phyloP scores from a whole-genome alignment of 30 jellyfish, hydroid and myxozoan species.

The Calvadosia cruxmelitensis region DNA sequence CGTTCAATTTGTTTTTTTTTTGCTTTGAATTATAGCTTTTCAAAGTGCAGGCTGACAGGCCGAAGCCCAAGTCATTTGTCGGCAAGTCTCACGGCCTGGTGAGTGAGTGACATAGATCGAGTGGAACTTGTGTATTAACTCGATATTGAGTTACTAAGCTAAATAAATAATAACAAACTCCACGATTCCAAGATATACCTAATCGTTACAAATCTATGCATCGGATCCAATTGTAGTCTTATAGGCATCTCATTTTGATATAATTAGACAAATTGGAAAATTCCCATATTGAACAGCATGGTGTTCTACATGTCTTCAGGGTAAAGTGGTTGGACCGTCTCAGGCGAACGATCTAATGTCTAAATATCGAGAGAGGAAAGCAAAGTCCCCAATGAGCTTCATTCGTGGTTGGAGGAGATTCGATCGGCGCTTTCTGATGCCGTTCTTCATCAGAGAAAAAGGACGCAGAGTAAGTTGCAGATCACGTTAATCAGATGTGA shows the following conservation, averaged over 20 bases:
- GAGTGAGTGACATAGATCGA: too few relatives aligned
- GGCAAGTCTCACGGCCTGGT: slow-evolving; percentile 74
- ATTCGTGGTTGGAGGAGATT: slow-evolving; percentile 95
- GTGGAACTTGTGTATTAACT: too few relatives aligned
- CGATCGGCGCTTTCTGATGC: slow-evolving; percentile 71
- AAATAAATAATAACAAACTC: too few relatives aligned
- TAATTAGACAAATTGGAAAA: too few relatives aligned
- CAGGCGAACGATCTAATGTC: slow-evolving; percentile 58
- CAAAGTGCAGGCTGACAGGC: slow-evolving; percentile 61
- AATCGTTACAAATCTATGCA: too few relatives aligned
- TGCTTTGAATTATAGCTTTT: slow-evolving; percentile 63
- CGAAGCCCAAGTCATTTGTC: slow-evolving; percentile 32
- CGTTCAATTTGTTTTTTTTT: too few relatives aligned
- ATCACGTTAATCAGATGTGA: background rate
- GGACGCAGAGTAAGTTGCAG: slow-evolving; percentile 26
- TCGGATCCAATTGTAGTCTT: too few relatives aligned
- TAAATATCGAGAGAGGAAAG: slow-evolving; percentile 52
- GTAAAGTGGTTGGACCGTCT: slow-evolving; percentile 74
- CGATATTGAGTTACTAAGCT: too few relatives aligned
- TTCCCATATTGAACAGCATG: too few relatives aligned
- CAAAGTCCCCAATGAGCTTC: slow-evolving; percentile 89
- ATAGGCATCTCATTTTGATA: too few relatives aligned
- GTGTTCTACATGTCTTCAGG: too few relatives aligned
- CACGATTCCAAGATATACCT: too few relatives aligned
- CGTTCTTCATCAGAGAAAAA: slow-evolving; percentile 55